Conservation (phyloP, 2,113 vertebrate species). For the human (Homo sapiens) region DNA sequence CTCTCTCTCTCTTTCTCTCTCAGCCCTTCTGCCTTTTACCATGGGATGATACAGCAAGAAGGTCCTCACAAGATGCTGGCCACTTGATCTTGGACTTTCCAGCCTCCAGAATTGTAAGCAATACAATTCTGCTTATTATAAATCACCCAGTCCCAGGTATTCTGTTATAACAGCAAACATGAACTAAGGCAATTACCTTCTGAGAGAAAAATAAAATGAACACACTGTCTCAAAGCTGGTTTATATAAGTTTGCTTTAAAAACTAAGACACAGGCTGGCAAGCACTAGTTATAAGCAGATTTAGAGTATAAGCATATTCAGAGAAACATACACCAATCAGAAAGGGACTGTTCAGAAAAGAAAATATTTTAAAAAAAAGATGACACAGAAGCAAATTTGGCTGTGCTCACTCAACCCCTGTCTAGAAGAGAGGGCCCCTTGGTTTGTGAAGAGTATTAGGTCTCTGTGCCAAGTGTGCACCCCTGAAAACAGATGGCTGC, state of each 20-base stretch:
- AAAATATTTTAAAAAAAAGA: not conserved
- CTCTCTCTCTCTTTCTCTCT: rapidly evolving
- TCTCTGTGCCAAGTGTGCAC: not conserved
- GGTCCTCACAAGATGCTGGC: no score
- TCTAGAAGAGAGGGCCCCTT: not conserved
- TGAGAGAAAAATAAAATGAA: not conserved
- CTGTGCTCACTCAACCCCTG: not conserved
- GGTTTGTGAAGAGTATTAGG: not conserved
- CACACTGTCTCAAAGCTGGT: not conserved
- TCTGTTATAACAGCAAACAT: not conserved
- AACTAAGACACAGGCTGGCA: not conserved
- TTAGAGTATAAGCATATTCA: not conserved
- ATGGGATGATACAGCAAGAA: not conserved
- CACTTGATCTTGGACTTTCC: not conserved
- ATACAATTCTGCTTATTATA: not conserved
- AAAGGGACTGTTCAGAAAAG: not conserved
- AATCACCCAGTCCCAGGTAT: not conserved
- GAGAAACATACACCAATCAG: not conserved
- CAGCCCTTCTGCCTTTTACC: not conserved
- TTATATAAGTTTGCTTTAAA: not conserved
- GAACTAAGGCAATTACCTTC: not conserved
- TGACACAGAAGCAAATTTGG: not conserved
- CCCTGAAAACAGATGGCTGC: not conserved
- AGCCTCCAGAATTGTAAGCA: not conserved
- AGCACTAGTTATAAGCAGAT: not conserved